Evolutionary conservation across 1,140 invertebrate species (phyloP).

Genomic region (Heliconius hewitsoni): DNA sequence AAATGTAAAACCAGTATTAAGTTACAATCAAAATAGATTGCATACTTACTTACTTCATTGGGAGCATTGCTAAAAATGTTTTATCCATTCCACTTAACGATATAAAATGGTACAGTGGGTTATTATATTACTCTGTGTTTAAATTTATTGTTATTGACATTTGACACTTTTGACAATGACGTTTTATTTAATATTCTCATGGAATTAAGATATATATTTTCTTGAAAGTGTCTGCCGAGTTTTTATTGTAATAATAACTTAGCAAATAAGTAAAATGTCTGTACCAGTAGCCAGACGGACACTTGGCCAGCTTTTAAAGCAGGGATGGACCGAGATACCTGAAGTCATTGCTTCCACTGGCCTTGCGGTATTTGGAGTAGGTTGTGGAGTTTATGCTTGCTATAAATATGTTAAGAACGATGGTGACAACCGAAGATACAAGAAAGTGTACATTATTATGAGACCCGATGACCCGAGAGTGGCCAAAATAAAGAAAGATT

Average conservation of each 20-base stretch:
- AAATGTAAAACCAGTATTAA: too few relatives aligned
- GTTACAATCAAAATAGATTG: too few relatives aligned
- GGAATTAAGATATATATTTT: constrained; percentile 16
- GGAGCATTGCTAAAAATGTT: too few relatives aligned
- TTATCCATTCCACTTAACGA: too few relatives aligned
- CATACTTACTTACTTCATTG: too few relatives aligned
- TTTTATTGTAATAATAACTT: neutral
- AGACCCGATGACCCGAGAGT: constrained; percentile 84
- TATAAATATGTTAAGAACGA: constrained; percentile 82
- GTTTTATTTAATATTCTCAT: neutral
- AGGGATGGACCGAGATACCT: constrained; percentile 84
- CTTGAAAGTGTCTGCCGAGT: neutral
- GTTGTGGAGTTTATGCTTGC: constrained; percentile 60
- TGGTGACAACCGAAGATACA: constrained; percentile 84
- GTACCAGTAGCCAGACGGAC: constrained; percentile 55
- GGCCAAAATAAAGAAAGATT: constrained; percentile 76
- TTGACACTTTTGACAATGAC: constrained; percentile 15
- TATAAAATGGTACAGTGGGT: neutral
- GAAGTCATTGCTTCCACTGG: constrained; percentile 83
- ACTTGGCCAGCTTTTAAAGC: constrained; percentile 62
- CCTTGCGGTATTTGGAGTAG: constrained; percentile 76
- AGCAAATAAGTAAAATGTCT: constrained; percentile 46
- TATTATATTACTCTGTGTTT: neutral
- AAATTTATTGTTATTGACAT: constrained; percentile 6
- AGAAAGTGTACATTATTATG: constrained; percentile 83